These are phyloP conservation scores for Meloidogyne floridensis DNA, from an alignment of 1,140 invertebrate genomes.

Conservation along the genomic window DNA sequence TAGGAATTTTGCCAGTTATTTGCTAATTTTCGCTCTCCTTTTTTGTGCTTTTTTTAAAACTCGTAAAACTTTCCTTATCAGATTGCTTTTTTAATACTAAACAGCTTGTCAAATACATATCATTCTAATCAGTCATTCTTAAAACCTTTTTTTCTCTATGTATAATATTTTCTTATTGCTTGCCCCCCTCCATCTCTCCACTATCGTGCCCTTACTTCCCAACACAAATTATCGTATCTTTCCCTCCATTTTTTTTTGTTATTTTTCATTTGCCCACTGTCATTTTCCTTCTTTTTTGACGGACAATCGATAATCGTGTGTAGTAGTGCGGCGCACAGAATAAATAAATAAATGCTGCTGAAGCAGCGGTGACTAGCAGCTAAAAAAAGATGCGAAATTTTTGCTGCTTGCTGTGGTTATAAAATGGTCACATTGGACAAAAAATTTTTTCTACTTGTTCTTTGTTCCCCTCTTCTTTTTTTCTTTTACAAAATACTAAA, in stretches of 20 bases:
- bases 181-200: neutral
- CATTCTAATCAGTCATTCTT: no score
- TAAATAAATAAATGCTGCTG: neutral
- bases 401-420: neutral
- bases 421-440: neutral
- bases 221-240: neutral
- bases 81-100: no score
- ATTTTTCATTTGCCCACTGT: neutral
- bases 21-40: no score
- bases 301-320: constrained; percentile 7
- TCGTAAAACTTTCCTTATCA: no score
- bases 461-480: neutral
- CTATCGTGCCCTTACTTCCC: neutral
- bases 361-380: neutral
- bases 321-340: constrained; percentile 1
- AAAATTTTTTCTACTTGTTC: neutral
- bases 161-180: neutral
- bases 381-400: neutral
- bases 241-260: neutral
- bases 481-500: neutral
- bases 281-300: neutral
- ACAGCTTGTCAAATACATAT: no score
- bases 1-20: no score
- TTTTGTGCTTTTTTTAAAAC: no score
- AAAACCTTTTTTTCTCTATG: neutral